A percentile compares a stretch with the other conserved stretches of the same genome.
Conservation (phyloP, 2,797 vertebrate genomes). For the Orestias chungarensis region DNA sequence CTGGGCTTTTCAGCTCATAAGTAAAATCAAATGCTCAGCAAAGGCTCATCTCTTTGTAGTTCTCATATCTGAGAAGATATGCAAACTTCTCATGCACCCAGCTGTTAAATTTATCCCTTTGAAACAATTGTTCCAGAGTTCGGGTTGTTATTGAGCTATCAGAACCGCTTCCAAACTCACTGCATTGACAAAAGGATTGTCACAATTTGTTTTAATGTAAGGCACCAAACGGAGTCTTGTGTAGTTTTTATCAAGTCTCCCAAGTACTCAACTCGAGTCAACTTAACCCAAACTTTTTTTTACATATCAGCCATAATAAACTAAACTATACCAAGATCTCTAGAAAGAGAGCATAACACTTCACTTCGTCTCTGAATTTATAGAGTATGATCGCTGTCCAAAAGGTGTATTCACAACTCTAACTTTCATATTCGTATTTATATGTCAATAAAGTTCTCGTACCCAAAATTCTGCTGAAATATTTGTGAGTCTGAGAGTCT, state of each 20-base stretch:
- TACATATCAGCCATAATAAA: neutral
- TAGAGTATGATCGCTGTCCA: too few relatives aligned
- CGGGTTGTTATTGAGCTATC: neutral
- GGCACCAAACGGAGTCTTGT: neutral
- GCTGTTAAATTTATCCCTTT: slow-evolving; percentile 12
- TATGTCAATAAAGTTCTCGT: too few relatives aligned
- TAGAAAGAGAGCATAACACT: neutral
- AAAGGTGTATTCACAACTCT: too few relatives aligned
- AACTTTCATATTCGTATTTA: too few relatives aligned
- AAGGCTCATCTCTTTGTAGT: slow-evolving; percentile 31
- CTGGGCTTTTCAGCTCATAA: slow-evolving; percentile 56
- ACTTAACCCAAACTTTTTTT: neutral
- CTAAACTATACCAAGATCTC: too few relatives aligned
- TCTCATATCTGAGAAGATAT: slow-evolving; percentile 35
- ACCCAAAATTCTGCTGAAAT: too few relatives aligned
- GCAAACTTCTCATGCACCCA: slow-evolving; percentile 13
- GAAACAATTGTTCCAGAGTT: slow-evolving; percentile 7
- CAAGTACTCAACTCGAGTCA: neutral
- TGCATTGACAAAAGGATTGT: neutral
- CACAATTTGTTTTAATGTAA: neutral
- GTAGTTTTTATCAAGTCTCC: neutral
- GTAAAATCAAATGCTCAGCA: slow-evolving; percentile 42
- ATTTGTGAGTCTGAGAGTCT: too few relatives aligned
- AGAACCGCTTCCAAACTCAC: neutral
- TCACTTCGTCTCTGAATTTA: neutral